Conservation (phyloP, 1,140 invertebrate genomes). For the Leptoteleia sp. region DNA sequence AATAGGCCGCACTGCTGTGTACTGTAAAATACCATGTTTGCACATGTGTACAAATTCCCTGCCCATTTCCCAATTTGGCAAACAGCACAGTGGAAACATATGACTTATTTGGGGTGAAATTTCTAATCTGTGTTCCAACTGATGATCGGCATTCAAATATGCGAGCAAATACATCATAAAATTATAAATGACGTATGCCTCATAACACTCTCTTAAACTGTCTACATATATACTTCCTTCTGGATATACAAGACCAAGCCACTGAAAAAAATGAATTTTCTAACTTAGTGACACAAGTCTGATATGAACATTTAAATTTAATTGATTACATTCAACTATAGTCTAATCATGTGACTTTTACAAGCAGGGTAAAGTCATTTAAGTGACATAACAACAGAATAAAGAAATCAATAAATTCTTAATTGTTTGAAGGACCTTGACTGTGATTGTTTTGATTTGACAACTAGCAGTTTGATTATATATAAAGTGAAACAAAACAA, state of each 20-base stretch:
- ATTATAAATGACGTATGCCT: conserved; percentile 98
- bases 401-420: neutral
- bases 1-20: conserved; percentile 93
- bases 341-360: too few species aligned
- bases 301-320: too few species aligned
- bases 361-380: too few species aligned
- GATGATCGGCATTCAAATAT: conserved; percentile 91
- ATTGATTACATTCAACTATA: too few species aligned
- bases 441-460: neutral
- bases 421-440: neutral
- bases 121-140: conserved; percentile 90
- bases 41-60: conserved; percentile 95
- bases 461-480: too few species aligned
- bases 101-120: conserved; percentile 92
- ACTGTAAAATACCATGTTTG: conserved; percentile 97
- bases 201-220: conserved; percentile 96
- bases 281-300: neutral
- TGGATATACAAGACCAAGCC: conserved; percentile 91
- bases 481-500: too few species aligned
- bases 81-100: conserved; percentile 91
- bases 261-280: conserved; percentile 81
- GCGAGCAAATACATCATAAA: conserved; percentile 97
- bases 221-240: conserved; percentile 94
- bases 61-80: conserved; percentile 93
- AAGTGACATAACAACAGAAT: too few species aligned